These are phyloP conservation scores for Tinea pellionella DNA, from an alignment of 2,888 invertebrate genomes.

Conservation along the genomic window DNA sequence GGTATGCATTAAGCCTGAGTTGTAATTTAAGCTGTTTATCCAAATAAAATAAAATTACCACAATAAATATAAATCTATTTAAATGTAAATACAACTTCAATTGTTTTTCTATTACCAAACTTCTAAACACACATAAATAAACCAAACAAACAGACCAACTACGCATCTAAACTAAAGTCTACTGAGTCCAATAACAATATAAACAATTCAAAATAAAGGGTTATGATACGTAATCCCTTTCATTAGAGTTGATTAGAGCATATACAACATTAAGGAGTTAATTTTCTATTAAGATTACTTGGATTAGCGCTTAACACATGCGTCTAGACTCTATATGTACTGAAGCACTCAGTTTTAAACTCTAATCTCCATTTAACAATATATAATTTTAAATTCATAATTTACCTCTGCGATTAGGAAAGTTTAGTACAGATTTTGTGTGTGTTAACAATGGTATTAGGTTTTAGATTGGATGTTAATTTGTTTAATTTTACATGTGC, in stretches of 20 bases:
- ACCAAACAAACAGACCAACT: not conserved
- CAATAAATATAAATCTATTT: too few species aligned
- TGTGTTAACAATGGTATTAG: not conserved
- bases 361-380: constrained; percentile 1
- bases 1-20: too few species aligned
- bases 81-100: too few species aligned
- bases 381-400: not conserved
- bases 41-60: too few species aligned
- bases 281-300: not conserved
- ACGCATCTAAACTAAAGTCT: not conserved
- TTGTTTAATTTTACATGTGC: not conserved
- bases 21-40: too few species aligned
- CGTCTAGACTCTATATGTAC: constrained; percentile 1
- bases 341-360: not conserved
- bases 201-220: not conserved
- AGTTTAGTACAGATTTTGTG: not conserved
- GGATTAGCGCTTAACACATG: not conserved
- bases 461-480: not conserved
- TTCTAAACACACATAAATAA: not conserved
- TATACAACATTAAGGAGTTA: not conserved
- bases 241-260: not conserved
- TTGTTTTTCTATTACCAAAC: not conserved
- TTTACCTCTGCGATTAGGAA: not conserved
- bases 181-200: not conserved
- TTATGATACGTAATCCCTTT: not conserved